A percentile compares a stretch with the other conserved stretches of the same genome.
Conservation (phyloP, 2,797 vertebrate species). For the Clamator glandarius region DNA sequence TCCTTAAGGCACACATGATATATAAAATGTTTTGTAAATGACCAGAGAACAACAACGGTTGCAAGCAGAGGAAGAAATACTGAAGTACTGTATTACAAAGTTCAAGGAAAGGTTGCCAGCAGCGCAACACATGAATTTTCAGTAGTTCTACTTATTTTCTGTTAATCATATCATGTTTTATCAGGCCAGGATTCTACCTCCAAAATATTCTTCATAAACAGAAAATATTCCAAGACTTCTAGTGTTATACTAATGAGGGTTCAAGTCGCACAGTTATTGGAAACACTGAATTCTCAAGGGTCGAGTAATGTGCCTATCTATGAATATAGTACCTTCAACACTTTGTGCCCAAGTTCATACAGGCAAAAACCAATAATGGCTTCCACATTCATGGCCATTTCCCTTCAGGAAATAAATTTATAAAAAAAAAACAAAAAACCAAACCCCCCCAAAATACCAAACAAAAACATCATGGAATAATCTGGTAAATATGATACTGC, state of each 20-base stretch:
- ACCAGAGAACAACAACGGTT: not conserved
- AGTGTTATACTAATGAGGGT: rapidly evolving
- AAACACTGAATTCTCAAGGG: not conserved
- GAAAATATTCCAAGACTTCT: not conserved
- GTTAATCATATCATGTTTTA: not conserved
- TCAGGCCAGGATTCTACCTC: not conserved
- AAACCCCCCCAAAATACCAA: too few species aligned
- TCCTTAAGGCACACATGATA: not conserved
- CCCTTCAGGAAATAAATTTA: not conserved
- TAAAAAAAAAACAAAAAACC: not conserved
- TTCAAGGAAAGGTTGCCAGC: not conserved
- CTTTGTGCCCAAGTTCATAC: not conserved
- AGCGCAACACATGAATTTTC: not conserved
- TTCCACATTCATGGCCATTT: not conserved
- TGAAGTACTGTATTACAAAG: not conserved
- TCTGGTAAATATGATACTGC: not conserved
- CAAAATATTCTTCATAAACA: not conserved
- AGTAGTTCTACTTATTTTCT: not conserved
- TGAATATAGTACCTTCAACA: not conserved
- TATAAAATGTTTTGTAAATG: not conserved
- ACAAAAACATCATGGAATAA: not conserved
- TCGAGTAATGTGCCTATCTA: not conserved
- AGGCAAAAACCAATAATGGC: not conserved
- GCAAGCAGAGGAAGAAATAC: not conserved
- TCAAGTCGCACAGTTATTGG: not conserved